Base-by-base conservation (phyloP, 2,888 invertebrate genomes). In the Ormyrus thymus region DNA sequence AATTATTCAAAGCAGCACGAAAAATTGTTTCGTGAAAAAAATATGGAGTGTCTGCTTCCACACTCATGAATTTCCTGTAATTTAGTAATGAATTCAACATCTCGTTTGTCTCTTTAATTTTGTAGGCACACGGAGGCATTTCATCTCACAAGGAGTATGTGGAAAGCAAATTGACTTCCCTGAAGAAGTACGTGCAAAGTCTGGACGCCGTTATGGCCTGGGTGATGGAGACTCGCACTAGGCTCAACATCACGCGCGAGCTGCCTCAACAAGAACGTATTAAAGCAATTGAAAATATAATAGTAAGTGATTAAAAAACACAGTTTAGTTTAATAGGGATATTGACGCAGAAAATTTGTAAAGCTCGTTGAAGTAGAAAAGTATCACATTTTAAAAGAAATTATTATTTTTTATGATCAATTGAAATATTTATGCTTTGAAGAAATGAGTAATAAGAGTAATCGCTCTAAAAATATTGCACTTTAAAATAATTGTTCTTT, bases 121-220 rank as follows among this genome's bases (percentile, higher is more conserved):
- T 85, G 29, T 83, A 92, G 92, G 91, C 91, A 11, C 89, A 90
- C 81, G 82, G 88, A 6, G 90, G 90, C 80, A 88, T 93, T 79
- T 86, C 90, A 6, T 91, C 90, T 80, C 93, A 93, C 88, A 91
- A 92, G 64, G 91, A 92, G 84, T 92, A 92, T 87, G 91, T 93
- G 62, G 90, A 91, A 84, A 91, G 91, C 83, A 93, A 93, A 89
- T 90, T 93, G 86, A 85, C 91, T 10, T 92, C 93, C 82, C 90
- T 94, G 82, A 90, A 90, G 87, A 92, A 92, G 88, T 92, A 92
- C 87, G 88, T 90, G 65, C 90, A 91, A 81, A 92, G 92, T 29
- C 90, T 94, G 82, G 92, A 93, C 84, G 90, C 90, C 45, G 92
- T 93, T 58, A 92, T 92, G 83, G 90, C 90, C 0, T 92, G 92